phyloP scores from a whole-genome alignment of 2,113 vertebrate species.

The Hippotragus niger region DNA sequence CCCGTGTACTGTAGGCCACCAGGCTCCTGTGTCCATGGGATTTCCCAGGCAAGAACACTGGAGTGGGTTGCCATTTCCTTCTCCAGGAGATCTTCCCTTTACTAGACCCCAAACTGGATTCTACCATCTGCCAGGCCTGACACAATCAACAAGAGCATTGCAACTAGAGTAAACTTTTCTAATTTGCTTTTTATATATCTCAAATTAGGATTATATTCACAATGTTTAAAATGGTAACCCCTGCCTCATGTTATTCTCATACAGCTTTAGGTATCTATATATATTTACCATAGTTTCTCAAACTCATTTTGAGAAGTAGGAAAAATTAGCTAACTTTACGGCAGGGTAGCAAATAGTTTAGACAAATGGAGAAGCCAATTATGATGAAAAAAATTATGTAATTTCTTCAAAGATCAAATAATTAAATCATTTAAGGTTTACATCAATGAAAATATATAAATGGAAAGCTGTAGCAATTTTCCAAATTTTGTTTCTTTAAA shows the following conservation, averaged over 20 bases:
- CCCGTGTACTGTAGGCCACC: too few relatives aligned
- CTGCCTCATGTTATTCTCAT: neutral
- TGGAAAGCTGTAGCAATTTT: neutral
- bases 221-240: neutral
- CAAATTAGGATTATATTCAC: neutral
- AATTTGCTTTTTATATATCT: neutral
- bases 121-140: neutral
- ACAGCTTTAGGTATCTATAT: neutral
- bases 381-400: neutral
- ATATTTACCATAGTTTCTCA: neutral
- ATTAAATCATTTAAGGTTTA: neutral
- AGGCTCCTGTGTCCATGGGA: too few relatives aligned
- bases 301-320: neutral
- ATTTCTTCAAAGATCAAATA: constrained; percentile 23
- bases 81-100: neutral
- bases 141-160: neutral
- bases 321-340: constrained; percentile 12
- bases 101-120: neutral
- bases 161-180: neutral
- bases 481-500: neutral
- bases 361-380: neutral
- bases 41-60: too few relatives aligned
- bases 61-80: too few relatives aligned
- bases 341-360: neutral
- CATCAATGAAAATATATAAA: neutral